Percentiles rank a stretch among this genome's conserved stretches.
phyloP scores from a whole-genome alignment of 2,888 invertebrate genomes.

The Stegophylla sp. region DNA sequence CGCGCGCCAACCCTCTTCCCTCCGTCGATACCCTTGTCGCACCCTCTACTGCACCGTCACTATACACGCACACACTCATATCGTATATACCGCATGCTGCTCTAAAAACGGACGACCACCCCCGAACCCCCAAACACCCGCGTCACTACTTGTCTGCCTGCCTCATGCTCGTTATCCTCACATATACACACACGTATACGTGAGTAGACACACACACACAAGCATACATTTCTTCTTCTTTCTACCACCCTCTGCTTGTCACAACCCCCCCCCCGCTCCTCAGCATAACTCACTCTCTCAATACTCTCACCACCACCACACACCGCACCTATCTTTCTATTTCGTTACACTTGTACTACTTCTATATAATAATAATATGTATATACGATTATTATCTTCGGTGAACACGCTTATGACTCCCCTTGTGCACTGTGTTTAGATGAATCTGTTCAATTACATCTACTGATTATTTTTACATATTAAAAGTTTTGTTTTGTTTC shows the following conservation, averaged over 20 bases:
- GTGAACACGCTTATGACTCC: not conserved
- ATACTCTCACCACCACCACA: not conserved
- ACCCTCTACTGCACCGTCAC: constrained; percentile 9
- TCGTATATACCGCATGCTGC: constrained; percentile 48
- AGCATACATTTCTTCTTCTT: constrained; percentile 38
- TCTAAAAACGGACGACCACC: constrained; percentile 51
- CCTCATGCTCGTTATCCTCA: constrained; percentile 47
- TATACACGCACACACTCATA: constrained; percentile 4
- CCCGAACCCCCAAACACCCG: not conserved
- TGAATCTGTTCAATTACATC: not conserved
- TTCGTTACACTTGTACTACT: constrained; percentile 21
- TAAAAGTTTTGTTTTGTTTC: not conserved
- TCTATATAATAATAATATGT: not conserved
- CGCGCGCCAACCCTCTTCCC: constrained; percentile 19
- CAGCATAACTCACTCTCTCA: not conserved
- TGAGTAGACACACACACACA: not conserved
- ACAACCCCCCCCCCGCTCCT: not conserved
- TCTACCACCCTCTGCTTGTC: constrained; percentile 9
- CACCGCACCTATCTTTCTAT: constrained; percentile 8
- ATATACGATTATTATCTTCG: not conserved
- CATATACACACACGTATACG: not conserved
- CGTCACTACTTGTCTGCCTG: constrained; percentile 28
- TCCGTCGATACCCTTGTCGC: constrained; percentile 36
- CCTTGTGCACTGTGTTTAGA: not conserved
- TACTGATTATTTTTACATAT: not conserved